Evolutionary conservation across 1,140 invertebrate genomes (phyloP), one percentile per base, ranked within the genome.

Genomic region (Drosophila oshimai): DNA sequence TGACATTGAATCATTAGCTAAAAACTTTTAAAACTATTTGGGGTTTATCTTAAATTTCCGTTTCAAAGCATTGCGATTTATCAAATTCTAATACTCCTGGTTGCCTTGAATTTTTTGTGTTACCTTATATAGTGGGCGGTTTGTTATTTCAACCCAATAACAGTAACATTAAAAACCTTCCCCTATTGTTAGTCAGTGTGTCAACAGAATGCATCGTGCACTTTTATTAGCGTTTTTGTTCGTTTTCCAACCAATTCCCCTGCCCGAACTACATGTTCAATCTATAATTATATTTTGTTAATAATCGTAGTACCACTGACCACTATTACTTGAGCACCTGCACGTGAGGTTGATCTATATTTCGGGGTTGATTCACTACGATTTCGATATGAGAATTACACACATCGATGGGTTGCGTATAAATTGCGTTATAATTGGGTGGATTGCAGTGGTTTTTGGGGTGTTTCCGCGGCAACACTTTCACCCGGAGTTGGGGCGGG

Each of bases 231-330:
- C 34, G 46, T 41, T 51, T 51, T 20, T 34, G 13, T 28, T 26
- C 15, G 22, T 33, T 33, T 46, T 12, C 12, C 24, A 12, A 26
- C 6, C 41, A 26, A 22, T 22, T 29, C 33, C 24, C 26, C 37
- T 17, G n/a, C n/a, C 37, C 24, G 4, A 28, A 6, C 46, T 28
- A 17, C 42, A 33, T 42, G 68, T 50, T 39, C 61, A 28, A 45
- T 62, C 34, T 70, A 57, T 69, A 69, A 70, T 70, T 71, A 70
- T 42, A 58, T 39, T 64, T 67, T 65, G 31, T 50, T 65, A 65
- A 64, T 39, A 65, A 65, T 65, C 26, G 29, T 49, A 58, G 29
- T 20, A 10, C 42, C 20, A 39, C 24, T 36, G 12, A 6, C n/a
- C n/a, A 31, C 71, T 71, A 49, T 75, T 51, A 60, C 18, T 15